phyloP scores from a whole-genome alignment of 1,140 invertebrate genomes.

The Euura saliciscinereae region DNA sequence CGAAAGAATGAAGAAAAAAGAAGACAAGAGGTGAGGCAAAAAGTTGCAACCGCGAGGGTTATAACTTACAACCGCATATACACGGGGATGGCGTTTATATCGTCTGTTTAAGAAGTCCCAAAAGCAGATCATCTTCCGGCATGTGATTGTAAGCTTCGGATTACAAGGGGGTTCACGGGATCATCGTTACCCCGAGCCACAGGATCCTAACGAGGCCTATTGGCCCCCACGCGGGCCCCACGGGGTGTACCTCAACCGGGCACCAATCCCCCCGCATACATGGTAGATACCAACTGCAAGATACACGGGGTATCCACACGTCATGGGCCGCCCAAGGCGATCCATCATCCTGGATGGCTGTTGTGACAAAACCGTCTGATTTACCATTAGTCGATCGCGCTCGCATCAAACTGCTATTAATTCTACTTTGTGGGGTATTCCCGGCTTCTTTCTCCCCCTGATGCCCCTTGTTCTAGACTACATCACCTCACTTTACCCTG shows the following conservation, averaged over 20 bases:
- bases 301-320: neutral
- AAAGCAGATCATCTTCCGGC: slow-evolving; percentile 16
- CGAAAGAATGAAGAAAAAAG: neutral
- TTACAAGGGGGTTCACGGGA: slow-evolving; percentile 9
- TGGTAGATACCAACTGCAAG: neutral
- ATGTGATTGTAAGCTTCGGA: slow-evolving; percentile 11
- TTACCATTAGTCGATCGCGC: slow-evolving; percentile 4
- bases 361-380: slow-evolving; percentile 16
- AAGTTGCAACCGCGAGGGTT: neutral
- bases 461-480: neutral
- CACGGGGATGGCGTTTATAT: neutral
- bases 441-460: neutral
- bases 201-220: slow-evolving; percentile 12
- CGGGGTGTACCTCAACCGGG: neutral
- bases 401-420: slow-evolving; percentile 15
- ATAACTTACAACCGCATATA: neutral
- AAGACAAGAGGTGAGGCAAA: neutral
- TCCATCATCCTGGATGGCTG: slow-evolving; percentile 8
- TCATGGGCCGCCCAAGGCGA: slow-evolving; percentile 12
- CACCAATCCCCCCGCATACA: neutral
- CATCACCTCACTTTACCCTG: neutral
- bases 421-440: slow-evolving; percentile 13
- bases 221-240: slow-evolving; percentile 10
- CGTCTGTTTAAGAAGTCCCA: neutral
- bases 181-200: neutral